Conservation (phyloP, 1,140 invertebrate genomes). For the Zophobas morio region DNA sequence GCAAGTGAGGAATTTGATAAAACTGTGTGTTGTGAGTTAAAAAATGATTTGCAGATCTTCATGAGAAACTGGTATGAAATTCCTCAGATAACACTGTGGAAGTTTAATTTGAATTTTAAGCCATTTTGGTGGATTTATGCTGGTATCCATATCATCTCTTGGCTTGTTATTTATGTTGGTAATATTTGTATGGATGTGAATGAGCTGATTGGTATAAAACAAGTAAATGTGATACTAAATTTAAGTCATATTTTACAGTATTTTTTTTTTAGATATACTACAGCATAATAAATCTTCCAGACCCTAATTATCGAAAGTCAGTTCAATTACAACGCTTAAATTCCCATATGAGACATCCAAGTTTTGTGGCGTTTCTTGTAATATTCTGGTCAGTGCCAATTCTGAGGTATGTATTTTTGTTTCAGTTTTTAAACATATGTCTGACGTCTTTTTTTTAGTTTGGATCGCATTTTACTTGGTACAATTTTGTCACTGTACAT, state of each 20-base stretch:
- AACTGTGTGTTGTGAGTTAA: slow-evolving; percentile 8
- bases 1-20: slow-evolving; percentile 52
- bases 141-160: slow-evolving; percentile 70
- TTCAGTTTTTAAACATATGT: slow-evolving; percentile 40
- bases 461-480: slow-evolving; percentile 70
- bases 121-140: slow-evolving; percentile 69
- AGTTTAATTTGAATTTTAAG: slow-evolving; percentile 59
- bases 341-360: slow-evolving; percentile 73
- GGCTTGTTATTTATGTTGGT: slow-evolving; percentile 75
- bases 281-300: slow-evolving; percentile 67
- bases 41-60: slow-evolving; percentile 55
- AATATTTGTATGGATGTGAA: slow-evolving; percentile 75
- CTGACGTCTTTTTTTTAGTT: slow-evolving; percentile 66
- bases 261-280: slow-evolving; percentile 66
- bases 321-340: slow-evolving; percentile 67
- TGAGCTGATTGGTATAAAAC: slow-evolving; percentile 74
- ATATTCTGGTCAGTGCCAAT: slow-evolving; percentile 71
- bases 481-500: slow-evolving; percentile 70
- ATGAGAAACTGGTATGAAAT: slow-evolving; percentile 61
- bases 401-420: slow-evolving; percentile 69
- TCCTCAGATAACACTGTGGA: slow-evolving; percentile 58
- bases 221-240: slow-evolving; percentile 63
- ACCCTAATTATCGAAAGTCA: slow-evolving; percentile 69
- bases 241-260: slow-evolving; percentile 10
- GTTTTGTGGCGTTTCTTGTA: slow-evolving; percentile 70